Evolutionary conservation across 2,888 invertebrate species (phyloP), one percentile per base, ranked within the genome.

Genomic region (Minunthozetes semirufus): DNA sequence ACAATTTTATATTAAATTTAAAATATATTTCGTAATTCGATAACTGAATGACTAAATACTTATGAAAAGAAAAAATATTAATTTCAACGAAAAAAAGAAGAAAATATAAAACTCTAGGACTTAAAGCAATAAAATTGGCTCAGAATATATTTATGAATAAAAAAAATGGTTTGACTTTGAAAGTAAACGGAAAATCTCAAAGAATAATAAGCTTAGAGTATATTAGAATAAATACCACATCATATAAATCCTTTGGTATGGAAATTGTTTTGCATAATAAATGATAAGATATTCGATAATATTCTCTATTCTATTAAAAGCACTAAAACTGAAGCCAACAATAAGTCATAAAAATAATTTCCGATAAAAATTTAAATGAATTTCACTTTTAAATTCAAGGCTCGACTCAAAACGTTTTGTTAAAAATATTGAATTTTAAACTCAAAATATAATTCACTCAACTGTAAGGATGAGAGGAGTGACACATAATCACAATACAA

Each of bases 121-220:
- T 66, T 42, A 42, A 11, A 42, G 66, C 66, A 66, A 66, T 66
- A 66, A 66, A 66, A 22, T 66, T 42, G 38, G 38, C 22, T 66
- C 19, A 66, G 42, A 22, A 19, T 42, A 66, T 42, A 19, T 53
- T 2, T 53, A 25, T 53, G 53, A 53, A 25, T 19, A 42, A 42
- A 9, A 59, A 17, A 59, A 59, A 13, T 27, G 17, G 27, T 59
- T 13, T 56, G 8, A 42, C 42, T 56, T 25, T 19, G 25, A n/a
- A 19, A 50, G 50, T n/a, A 19, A 50, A 19, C 5, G n/a, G 50
- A 42, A 42, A 42, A 22, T 66, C 66, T 19, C 33, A 42, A 66
- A 27, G 33, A 63, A 66, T 66, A 66, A 66, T 66, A 66, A 66
- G 66, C 66, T 66, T 66, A 66, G 42, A 38, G 38, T 66, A 66